These are phyloP conservation scores for Tetrapedia diversipes DNA, from an alignment of 2,888 invertebrate species.

Conservation along the genomic window DNA sequence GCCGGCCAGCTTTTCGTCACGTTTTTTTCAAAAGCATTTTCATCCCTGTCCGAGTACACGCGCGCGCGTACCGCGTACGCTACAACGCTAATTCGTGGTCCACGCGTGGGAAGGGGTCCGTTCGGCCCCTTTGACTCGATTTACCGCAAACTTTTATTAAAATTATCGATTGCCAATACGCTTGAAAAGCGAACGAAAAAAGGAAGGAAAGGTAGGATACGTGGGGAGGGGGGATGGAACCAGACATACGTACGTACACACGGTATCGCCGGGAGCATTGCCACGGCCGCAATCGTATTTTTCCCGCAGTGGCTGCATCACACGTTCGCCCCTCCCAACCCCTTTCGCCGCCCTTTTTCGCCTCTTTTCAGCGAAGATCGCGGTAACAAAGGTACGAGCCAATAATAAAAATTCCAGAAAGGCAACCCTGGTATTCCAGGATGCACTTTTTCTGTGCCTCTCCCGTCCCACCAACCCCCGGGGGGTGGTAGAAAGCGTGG, in stretches of 20 bases:
- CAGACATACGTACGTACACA: background rate
- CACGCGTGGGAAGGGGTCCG: slow-evolving; percentile 10
- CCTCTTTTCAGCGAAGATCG: slow-evolving; percentile 30
- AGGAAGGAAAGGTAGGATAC: background rate
- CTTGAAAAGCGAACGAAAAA: background rate
- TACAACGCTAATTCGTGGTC: slow-evolving; percentile 29
- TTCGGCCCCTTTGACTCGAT: slow-evolving; percentile 42
- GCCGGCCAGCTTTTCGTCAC: slow-evolving; percentile 20
- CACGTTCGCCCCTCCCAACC: slow-evolving; percentile 11
- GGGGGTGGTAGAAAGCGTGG: slow-evolving; percentile 23
- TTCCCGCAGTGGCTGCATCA: slow-evolving; percentile 23
- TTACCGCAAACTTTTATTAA: slow-evolving; percentile 62
- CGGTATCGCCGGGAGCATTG: background rate
- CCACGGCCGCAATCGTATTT: slow-evolving; percentile 24
- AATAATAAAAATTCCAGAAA: slow-evolving; percentile 59
- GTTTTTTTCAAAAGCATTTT: slow-evolving; percentile 43
- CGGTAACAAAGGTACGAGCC: slow-evolving; percentile 60
- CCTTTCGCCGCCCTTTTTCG: slow-evolving; percentile 10
- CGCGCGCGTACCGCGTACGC: background rate
- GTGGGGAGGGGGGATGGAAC: background rate
- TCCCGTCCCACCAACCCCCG: too few species aligned
- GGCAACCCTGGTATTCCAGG: slow-evolving; percentile 40
- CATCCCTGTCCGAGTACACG: background rate
- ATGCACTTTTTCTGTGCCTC: slow-evolving; percentile 34
- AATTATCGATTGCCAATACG: slow-evolving; percentile 63